Evolutionary conservation across 1,140 invertebrate species (phyloP), one percentile per base, ranked within the genome.

Genomic region (Globodera ellingtonae): DNA sequence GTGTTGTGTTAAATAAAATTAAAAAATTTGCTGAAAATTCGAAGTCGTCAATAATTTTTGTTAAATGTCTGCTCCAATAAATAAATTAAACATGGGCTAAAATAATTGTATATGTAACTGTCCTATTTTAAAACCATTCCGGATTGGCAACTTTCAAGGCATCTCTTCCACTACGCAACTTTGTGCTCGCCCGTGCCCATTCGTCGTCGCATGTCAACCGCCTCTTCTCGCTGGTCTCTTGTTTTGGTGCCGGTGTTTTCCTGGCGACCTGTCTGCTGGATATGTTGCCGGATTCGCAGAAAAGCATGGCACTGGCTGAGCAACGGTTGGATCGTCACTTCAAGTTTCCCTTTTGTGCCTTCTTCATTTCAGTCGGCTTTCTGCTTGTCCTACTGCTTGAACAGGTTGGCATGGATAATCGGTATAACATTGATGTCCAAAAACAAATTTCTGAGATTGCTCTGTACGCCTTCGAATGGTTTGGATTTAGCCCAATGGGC

Each of bases 191-290:
- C 81, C 21, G 44, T 48, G 13, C 44, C 9, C 15, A 46, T 13
- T 8, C 66, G 46, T 85, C 84, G 24, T 48, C 52, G 50, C 10
- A n/a, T 6, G 24, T 71, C 44, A 48, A 59, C 6, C 67, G 44
- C 21, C 56, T 70, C 8, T 85, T 85, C 62, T 86, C 85, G 15
- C 52, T 86, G 24, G 70, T 87, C 35, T 85, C 84, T 6, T 83
- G 82, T 35, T 85, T 85, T 74, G 84, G 84, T 6, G 84, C 76
- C 18, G 87, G 87, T 18, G 89, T 89, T 8, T 89, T 89, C 72
- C 79, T 89, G 10, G 88, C 83, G 4, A 84, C 83, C 35, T 89
- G 87, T 59, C 75, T 89, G 10, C 78, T 89, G 7, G 85, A 89
- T 78, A 67, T 89, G 46, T 75, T 89, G 5, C 87, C 87, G n/a